These are phyloP conservation scores for Drosophila mojavensis DNA, from an alignment of 1,140 invertebrate genomes.

Conservation along the genomic window DNA sequence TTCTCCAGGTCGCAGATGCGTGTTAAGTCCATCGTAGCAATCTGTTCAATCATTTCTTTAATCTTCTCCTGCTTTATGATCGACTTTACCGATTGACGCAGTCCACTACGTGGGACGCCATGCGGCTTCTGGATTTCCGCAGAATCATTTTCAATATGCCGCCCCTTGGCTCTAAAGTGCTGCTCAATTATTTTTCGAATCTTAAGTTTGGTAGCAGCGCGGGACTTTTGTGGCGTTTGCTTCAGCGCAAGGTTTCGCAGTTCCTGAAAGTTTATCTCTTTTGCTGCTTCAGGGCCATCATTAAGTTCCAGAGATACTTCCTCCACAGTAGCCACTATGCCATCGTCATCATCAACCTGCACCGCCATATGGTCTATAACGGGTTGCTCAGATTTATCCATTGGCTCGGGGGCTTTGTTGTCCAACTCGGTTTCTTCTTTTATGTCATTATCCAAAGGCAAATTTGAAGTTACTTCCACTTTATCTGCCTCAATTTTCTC, in stretches of 20 bases:
- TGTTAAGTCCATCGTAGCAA: constrained; percentile 80
- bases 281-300: constrained; percentile 36
- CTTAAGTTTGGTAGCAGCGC: constrained; percentile 68
- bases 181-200: constrained; percentile 74
- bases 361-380: background rate
- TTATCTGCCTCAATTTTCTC: constrained; percentile 15
- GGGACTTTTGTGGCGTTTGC: constrained; percentile 62
- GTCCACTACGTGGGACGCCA: constrained; percentile 50
- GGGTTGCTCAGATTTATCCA: constrained; percentile 3
- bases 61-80: constrained; percentile 85
- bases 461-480: background rate
- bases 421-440: constrained; percentile 55
- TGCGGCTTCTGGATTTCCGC: constrained; percentile 42
- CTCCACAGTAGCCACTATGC: constrained; percentile 61
- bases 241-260: constrained; percentile 69
- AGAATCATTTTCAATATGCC: constrained; percentile 74
- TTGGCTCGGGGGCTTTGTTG: constrained; percentile 27
- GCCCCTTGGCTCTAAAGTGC: constrained; percentile 76
- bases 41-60: constrained; percentile 84
- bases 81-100: constrained; percentile 84
- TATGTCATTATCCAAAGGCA: background rate
- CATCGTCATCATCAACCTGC: constrained; percentile 63
- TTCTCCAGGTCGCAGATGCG: constrained; percentile 79
- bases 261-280: constrained; percentile 79
- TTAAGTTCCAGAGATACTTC: constrained; percentile 60